These are phyloP conservation scores for Rotaria sp. DNA, from an alignment of 2,888 invertebrate genomes.

Conservation along the genomic window DNA sequence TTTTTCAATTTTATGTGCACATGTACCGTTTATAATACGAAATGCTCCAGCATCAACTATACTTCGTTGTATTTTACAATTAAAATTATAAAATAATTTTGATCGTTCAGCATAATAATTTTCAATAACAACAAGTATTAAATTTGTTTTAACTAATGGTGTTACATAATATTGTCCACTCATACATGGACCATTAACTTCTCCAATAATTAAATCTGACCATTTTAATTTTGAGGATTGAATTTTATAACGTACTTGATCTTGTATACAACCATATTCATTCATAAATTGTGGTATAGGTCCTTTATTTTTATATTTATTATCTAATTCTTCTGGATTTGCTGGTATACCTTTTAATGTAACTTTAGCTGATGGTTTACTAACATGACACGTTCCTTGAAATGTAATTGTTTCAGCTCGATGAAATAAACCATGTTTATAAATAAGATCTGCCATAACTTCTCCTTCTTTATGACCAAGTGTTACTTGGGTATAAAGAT, in stretches of 20 bases:
- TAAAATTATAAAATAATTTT: slow-evolving; percentile 54
- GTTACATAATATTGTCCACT: slow-evolving; percentile 56
- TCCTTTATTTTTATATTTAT: slow-evolving; percentile 54
- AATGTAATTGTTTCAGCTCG: slow-evolving; percentile 54
- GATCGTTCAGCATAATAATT: slow-evolving; percentile 52
- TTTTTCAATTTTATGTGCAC: slow-evolving; percentile 52
- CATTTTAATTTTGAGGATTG: background rate
- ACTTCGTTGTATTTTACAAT: slow-evolving; percentile 54
- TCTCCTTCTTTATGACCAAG: slow-evolving; percentile 56
- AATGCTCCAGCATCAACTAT: slow-evolving; percentile 56
- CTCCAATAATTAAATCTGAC: slow-evolving; percentile 49
- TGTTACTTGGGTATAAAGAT: slow-evolving; percentile 53
- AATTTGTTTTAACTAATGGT: slow-evolving; percentile 54
- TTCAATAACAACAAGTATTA: slow-evolving; percentile 55
- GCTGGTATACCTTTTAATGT: slow-evolving; percentile 54
- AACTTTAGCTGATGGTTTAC: slow-evolving; percentile 53
- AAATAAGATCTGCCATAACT: slow-evolving; percentile 56
- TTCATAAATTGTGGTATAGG: slow-evolving; percentile 55
- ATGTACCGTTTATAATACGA: slow-evolving; percentile 56
- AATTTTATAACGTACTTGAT: slow-evolving; percentile 47
- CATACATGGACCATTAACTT: slow-evolving; percentile 56
- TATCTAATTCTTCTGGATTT: slow-evolving; percentile 55
- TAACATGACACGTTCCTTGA: slow-evolving; percentile 54
- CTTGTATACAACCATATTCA: slow-evolving; percentile 56
- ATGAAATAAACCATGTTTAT: slow-evolving; percentile 52